Conservation (phyloP, 2,888 invertebrate genomes). For the Cryptocephalus moraei region DNA sequence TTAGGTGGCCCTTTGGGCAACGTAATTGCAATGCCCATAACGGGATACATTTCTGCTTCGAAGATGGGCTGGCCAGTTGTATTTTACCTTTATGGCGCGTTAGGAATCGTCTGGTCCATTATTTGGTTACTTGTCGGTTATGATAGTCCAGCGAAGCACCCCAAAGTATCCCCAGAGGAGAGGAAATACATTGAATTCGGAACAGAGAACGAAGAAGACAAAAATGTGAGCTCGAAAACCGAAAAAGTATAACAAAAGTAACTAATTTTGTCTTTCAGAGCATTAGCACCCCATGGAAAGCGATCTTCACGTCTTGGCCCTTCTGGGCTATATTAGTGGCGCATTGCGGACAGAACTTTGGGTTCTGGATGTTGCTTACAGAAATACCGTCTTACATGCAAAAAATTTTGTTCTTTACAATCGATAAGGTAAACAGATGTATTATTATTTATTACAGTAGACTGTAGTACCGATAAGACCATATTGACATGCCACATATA, state of each 20-base stretch:
- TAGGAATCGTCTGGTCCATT: conserved; percentile 51
- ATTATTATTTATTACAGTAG: not conserved
- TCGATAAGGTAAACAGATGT: conserved; percentile 46
- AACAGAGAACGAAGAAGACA: conserved; percentile 42
- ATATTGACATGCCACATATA: no score
- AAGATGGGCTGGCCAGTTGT: conserved; percentile 67
- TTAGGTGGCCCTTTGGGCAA: conserved; percentile 54
- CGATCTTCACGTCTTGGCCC: conserved; percentile 63
- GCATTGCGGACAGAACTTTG: conserved; percentile 69
- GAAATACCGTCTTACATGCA: conserved; percentile 75
- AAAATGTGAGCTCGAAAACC: conserved; percentile 32
- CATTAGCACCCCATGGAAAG: conserved; percentile 58
- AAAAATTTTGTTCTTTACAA: conserved; percentile 58
- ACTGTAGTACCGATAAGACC: not conserved
- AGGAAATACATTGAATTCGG: conserved; percentile 51
- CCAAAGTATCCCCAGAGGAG: conserved; percentile 53
- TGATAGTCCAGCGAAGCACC: conserved; percentile 53
- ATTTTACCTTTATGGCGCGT: conserved; percentile 62
- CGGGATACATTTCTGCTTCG: conserved; percentile 61
- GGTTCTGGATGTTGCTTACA: conserved; percentile 74
- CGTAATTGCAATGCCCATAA: conserved; percentile 61
- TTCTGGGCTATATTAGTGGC: conserved; percentile 63
- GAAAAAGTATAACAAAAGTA: not conserved
- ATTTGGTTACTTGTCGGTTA: conserved; percentile 53
- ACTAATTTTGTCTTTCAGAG: conserved; percentile 9